phyloP scores from a whole-genome alignment of 2,888 invertebrate genomes.

The Cephus pygmeus region DNA sequence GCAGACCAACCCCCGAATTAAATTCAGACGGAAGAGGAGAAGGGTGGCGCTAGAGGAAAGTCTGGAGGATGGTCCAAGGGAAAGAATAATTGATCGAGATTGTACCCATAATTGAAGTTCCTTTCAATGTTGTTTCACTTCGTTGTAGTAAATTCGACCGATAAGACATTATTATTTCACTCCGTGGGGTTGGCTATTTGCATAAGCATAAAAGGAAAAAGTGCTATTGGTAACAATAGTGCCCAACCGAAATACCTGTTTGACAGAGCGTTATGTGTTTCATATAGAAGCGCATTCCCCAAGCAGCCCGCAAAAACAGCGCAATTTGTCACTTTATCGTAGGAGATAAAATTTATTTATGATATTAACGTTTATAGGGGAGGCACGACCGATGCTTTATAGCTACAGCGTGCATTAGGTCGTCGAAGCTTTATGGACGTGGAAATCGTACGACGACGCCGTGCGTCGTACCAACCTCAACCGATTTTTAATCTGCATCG shows the following conservation, averaged over 20 bases:
- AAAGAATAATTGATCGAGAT: background rate
- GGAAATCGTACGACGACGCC: background rate
- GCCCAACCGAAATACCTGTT: background rate
- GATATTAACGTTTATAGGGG: constrained; percentile 17
- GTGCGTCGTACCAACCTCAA: background rate
- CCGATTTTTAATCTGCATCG: background rate
- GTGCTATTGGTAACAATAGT: background rate
- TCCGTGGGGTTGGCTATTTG: background rate
- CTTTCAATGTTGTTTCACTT: background rate
- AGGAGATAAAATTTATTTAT: constrained; percentile 21
- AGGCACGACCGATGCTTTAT: background rate
- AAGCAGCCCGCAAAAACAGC: constrained; percentile 22
- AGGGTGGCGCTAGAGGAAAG: background rate
- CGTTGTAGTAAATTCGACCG: background rate
- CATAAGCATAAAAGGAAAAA: background rate
- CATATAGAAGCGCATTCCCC: background rate
- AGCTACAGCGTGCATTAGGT: background rate
- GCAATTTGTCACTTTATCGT: constrained; percentile 37
- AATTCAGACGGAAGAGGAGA: background rate
- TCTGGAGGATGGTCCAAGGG: background rate
- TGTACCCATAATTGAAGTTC: background rate
- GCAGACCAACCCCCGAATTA: background rate
- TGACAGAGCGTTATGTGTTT: background rate
- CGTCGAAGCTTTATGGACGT: background rate
- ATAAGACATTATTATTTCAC: background rate